Evolutionary conservation across 2,113 vertebrate genomes (phyloP), one percentile per base, ranked within the genome.

Genomic region (Talpa occidentalis): DNA sequence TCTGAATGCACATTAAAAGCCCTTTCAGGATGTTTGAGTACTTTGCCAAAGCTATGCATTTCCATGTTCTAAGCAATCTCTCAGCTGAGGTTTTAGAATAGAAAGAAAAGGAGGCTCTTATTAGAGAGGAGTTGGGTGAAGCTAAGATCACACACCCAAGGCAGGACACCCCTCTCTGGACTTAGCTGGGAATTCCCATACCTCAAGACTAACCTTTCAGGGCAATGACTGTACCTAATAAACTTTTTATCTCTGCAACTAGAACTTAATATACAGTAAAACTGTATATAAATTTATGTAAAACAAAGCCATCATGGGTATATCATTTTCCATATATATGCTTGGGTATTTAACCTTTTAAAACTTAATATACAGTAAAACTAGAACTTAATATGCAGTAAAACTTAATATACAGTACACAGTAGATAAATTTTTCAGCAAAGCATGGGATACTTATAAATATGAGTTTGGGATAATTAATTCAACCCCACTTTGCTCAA

Each of bases 301-400:
- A 94, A 97, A 96, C 93, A 88, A 96, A 94, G 79, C 80, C 54
- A 73, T 82, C 90, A 40, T 19, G 42, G 60, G 15, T 40, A 59
- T 77, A 78, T 56, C 86, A 59, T 30, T 73, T 67, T 89, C 62
- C n/a, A 40, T n/a, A 90, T 64, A 84, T 84, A 82, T 37, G 78
- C 89, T 37, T 87, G 74, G 24, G 52, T 76, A 84, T 93, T 95
- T 94, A 97, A 95, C 94, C 91, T 97, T 96, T 94, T 56, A 89
- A 95, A n/a, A n/a, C n/a, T n/a, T n/a, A n/a, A n/a, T n/a, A n/a
- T n/a, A n/a, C n/a, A n/a, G n/a, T n/a, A n/a, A n/a, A n/a, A n/a
- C n/a, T n/a, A n/a, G n/a, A n/a, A n/a, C n/a, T n/a, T n/a, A n/a
- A n/a, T n/a, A n/a, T n/a, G n/a, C n/a, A n/a, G n/a, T n/a, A n/a